A percentile compares a stretch with the other conserved stretches of the same genome.
Conservation (phyloP, 2,888 invertebrate genomes). For the Thalpophila matura region DNA sequence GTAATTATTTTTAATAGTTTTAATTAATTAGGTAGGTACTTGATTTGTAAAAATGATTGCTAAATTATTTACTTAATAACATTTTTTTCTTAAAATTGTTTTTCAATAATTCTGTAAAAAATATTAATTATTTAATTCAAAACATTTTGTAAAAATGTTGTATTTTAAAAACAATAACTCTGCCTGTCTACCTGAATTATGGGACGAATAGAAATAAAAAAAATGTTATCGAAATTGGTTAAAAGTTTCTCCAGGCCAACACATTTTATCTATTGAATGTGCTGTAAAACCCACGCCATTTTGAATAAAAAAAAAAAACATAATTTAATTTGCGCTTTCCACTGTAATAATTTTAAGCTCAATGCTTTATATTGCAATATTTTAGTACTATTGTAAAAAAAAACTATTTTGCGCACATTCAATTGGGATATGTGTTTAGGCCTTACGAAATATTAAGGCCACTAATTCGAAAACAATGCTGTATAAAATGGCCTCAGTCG, state of each 20-base stretch:
- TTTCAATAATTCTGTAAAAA: conserved; percentile 23
- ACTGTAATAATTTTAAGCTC: conserved; percentile 42
- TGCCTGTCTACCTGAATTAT: conserved; percentile 70
- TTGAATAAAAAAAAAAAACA: conserved; percentile 33
- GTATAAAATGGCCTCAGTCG: conserved; percentile 20
- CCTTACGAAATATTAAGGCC: conserved; percentile 25
- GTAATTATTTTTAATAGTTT: conserved; percentile 24
- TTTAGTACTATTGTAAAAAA: conserved; percentile 32
- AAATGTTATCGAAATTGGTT: conserved; percentile 76
- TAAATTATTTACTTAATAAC: conserved; percentile 20
- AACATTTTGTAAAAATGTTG: conserved; percentile 49
- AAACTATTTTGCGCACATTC: conserved; percentile 29
- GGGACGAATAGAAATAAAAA: conserved; percentile 76
- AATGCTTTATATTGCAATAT: conserved; percentile 37
- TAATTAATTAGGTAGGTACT: conserved; percentile 25
- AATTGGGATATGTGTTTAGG: conserved; percentile 20
- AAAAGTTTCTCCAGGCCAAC: conserved; percentile 37
- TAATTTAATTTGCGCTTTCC: conserved; percentile 45
- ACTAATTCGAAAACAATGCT: conserved; percentile 19
- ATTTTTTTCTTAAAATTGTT: conserved; percentile 3
- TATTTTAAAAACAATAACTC: conserved; percentile 57
- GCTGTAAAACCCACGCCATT: conserved; percentile 42
- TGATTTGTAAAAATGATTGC: conserved; percentile 46
- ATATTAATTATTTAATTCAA: background rate
- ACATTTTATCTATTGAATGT: conserved; percentile 37